Base-by-base conservation (phyloP, 2,888 invertebrate species). In the Galeopsomyia nigrocyanea region DNA sequence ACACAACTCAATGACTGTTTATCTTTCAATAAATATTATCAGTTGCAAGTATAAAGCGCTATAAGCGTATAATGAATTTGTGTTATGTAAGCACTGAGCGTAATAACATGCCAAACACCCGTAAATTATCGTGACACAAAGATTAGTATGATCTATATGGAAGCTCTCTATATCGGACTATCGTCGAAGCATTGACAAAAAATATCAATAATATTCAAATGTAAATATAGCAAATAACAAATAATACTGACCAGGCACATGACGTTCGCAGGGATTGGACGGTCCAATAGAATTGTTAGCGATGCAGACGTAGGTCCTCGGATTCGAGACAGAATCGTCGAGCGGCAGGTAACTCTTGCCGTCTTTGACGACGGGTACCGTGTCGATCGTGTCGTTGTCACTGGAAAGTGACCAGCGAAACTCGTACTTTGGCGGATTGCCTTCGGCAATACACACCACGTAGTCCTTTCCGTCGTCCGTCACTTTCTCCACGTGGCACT, bases 361-460 rank as follows among this genome's bases (percentile, higher is more conserved):
- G 67, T 88, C 87, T 71, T 88, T 88, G 55, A 87, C 84, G 67
- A 89, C 88, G 76, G 91, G 90, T 78, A 89, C 87, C 78, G 91
- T 90, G 1, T 90, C 90, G 10, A 92, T 88, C 14, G 93, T 93
- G 86, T 95, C 94, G 86, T 96, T 95, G 82, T 93, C 93, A 80
- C 92, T 94, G 87, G 94, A 94, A 75, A 95, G 89, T 80, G 91
- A 92, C 96, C 97, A 97, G 46, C 90, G 89, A 88, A 95, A 97
- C 71, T 91, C 90, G 79, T 93, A 93, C 78, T 92, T 90, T 58
- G 89, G 87, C 0, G 97, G 96, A 87, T 96, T 96, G 19, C 95
- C 95, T 71, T 89, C 88, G 0, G 94, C 95, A 22, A 92, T 92
- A 86, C 97, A 97, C 51, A 94, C 90, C 66, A 96, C 88, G 68